Base-by-base conservation (phyloP, 2,797 vertebrate species). In the Limnodromus scolopaceus region DNA sequence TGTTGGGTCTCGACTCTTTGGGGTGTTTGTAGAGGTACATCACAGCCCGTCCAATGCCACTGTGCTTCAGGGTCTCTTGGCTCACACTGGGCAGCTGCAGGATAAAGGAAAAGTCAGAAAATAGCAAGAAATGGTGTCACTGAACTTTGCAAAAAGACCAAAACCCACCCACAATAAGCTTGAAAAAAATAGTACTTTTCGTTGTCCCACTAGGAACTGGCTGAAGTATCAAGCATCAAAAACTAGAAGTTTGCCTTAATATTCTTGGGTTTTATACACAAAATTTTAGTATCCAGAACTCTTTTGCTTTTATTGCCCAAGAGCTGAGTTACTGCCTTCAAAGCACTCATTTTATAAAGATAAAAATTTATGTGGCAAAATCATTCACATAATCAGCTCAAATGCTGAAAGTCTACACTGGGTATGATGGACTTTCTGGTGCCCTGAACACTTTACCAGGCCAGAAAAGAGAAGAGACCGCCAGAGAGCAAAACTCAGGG, bases 11-110 rank as follows among this genome's bases (percentile, higher is more conserved):
- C 0, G 99, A 99, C 85, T 99, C 99, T 98, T 99, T 99, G 87
- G 99, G 99, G 76, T 99, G 99, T 96, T 99, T 99, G 98, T 99
- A 99, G 22, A 99, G 99, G 94, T 99, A 99, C 99, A 99, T 99
- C 96, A 99, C 99, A 89, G 99, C 98, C 63, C 99, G 98, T 3
- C 99, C 99, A 87, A 99, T 99, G 16, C 99, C 99, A 55, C 99
- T 99, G 97, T 99, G 99, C 95, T 99, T 99, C 98, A 99, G 98
- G 0, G 99, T 99, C 98, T 99, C 99, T 93, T 99, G 99, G 81
- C 99, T 99, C 80, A 99, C 99, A 18, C 99, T 99, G 96, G 99
- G 99, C 43, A 99, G 98, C 99, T 99, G 96, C 49, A 91, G 57
- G 92, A 85, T 38, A 95, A 48, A 97, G 92, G 60, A 45, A 80